Base-by-base conservation (phyloP, 1,140 invertebrate species). In the Hesperophylax magnus region DNA sequence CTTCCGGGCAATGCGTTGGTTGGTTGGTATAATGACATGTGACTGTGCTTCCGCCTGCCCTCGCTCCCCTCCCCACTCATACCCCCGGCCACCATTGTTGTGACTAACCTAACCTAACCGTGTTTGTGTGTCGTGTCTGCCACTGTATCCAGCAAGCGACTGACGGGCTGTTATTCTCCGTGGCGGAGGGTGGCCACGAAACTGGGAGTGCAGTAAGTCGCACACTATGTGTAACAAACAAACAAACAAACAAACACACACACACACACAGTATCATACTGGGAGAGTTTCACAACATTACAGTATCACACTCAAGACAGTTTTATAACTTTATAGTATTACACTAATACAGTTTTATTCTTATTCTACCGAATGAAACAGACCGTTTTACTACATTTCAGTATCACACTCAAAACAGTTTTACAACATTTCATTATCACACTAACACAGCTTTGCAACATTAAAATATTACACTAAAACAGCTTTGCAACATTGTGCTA, bases 181-280 rank as follows among this genome's bases (percentile, higher is more conserved):
- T 97, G 95, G 96, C 93, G 95, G 86, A 93, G 95, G 90, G 95
- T 97, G 88, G 95, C 95, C 89, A 96, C 94, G 89, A 97, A 96
- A 91, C 94, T 97, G 86, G 96, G 96, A 93, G 95, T 97, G 91
- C 96, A 96, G 95, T 97, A 96, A 96, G 96, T 96, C 87, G 85
- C 77, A 72, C 69, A 24, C 17, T 52, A 72, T 24, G 54, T 27
- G 72, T 22, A n/a, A 22, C 39, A 77, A 60, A 47, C 80, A 20
- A 63, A 67, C 9, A 58, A 17, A 78, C 60, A 65, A 34, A 63
- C 60, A 77, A 3, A 58, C 24, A 78, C 60, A 65, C 9, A 58
- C 24, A 78, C 60, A 65, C 58, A 63, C 60, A 77, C 17, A 61
- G 39, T 47, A 47, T 9, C 39, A 47, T 3, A 27, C 27, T 5